Conservation (phyloP, 2,113 vertebrate genomes). For the Gila orcuttii region DNA sequence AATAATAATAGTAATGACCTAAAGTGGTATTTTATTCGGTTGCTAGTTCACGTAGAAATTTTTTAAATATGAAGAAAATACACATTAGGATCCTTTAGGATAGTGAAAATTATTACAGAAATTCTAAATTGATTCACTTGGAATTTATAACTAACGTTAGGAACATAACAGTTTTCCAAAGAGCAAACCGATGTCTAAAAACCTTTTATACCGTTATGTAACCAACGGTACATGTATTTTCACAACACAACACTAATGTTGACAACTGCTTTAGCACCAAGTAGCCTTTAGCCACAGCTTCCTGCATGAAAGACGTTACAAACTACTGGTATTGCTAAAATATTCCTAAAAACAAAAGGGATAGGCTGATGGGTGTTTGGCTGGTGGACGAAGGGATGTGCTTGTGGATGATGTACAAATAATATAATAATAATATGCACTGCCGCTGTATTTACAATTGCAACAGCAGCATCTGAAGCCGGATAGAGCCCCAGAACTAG, state of each 20-base stretch:
- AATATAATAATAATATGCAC: neutral
- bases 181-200: neutral
- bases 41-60: neutral
- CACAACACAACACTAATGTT: neutral
- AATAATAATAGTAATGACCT: neutral
- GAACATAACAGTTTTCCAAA: neutral
- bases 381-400: neutral
- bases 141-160: neutral
- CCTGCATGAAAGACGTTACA: neutral
- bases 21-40: neutral
- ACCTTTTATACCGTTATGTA: neutral
- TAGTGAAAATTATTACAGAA: neutral
- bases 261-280: conserved; percentile 23
- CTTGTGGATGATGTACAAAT: neutral
- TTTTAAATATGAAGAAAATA: neutral
- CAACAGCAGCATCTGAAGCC: conserved; percentile 51
- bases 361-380: neutral
- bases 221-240: neutral
- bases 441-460: conserved; percentile 5
- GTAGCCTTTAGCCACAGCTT: conserved; percentile 12
- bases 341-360: neutral
- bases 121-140: neutral
- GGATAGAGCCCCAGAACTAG: conserved; percentile 67
- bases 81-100: neutral
- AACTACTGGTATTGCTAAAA: neutral